Base-by-base conservation (phyloP, 1,140 invertebrate species). In the Rhyzopertha dominica region DNA sequence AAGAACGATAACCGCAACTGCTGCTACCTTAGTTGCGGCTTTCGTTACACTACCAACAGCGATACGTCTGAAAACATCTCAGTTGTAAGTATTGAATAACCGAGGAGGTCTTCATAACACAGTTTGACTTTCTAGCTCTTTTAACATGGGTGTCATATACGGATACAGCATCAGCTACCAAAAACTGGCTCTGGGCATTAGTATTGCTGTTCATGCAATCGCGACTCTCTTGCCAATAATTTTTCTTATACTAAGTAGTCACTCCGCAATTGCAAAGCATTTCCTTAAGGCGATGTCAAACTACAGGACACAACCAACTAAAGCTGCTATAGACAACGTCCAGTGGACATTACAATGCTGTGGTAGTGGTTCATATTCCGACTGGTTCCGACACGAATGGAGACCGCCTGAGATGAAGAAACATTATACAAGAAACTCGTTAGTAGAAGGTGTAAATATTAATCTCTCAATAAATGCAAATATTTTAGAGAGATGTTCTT, bases 321-420 rank as follows among this genome's bases (percentile, higher is more conserved):
- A 56, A 45, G 43, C 10, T 8, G 26, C 54, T 3, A 28, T 56
- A 5, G 54, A 56, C 44, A 51, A 53, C 34, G 37, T 54, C n/a
- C 54, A 56, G 28, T 54, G 30, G 39, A 38, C 44, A 35, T 32
- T 56, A 22, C 54, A 56, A 46, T 56, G 54, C 49, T 56, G 54
- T 26, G 54, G 54, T 16, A 35, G 36, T 22, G 3, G 28, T n/a
- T 32, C 39, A 7, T 54, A 51, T 32, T 28, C 36, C 22, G 54
- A 56, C 30, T 56, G 54, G 54, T 48, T 31, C 14, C 22, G 17
- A 12, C 12, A 45, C 12, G 29, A 44, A 18, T 53, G 51, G 51
- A 31, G n/a, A n/a, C n/a, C n/a, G n/a, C n/a, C n/a, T 19, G 9
- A 42, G 32, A 42, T 31, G 14, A 30, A 37, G 5, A 14, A 14